phyloP scores from a whole-genome alignment of 2,888 invertebrate genomes.

The Diarsia brunnea region DNA sequence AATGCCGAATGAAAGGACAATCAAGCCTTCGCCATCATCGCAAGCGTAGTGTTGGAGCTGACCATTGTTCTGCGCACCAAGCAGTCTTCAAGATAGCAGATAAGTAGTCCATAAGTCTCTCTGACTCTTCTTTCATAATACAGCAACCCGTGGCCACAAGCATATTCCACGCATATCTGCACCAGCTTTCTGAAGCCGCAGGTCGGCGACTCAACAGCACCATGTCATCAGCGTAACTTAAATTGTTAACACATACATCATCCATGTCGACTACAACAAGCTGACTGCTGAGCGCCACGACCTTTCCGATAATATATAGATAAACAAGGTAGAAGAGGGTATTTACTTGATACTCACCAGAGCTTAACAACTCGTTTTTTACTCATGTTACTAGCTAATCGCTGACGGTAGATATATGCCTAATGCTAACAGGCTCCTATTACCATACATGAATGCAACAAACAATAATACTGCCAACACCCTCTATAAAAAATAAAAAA shows the following conservation, averaged over 20 bases:
- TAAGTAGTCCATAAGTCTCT: too few relatives aligned
- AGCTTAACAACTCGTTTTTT: not conserved
- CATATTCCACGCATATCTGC: not conserved
- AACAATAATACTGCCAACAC: constrained; percentile 2
- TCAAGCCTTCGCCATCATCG: not conserved
- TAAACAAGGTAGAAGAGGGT: too few relatives aligned
- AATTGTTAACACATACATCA: not conserved
- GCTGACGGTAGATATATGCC: not conserved
- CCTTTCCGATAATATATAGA: not conserved
- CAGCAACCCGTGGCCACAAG: not conserved
- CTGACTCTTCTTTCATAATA: not conserved
- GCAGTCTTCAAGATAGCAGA: not conserved
- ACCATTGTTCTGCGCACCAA: not conserved
- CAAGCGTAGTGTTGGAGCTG: not conserved
- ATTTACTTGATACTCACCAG: not conserved
- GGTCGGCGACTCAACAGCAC: not conserved
- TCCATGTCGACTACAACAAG: not conserved
- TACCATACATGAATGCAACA: not conserved
- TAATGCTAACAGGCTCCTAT: not conserved
- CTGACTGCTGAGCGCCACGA: not conserved
- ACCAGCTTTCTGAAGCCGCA: not conserved
- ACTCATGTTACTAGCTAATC: not conserved
- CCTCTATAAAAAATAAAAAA: constrained; percentile 2
- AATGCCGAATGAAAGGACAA: not conserved
- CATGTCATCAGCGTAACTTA: not conserved